Base-by-base conservation (phyloP, 2,797 vertebrate species). In the Yasuhikotakia modesta region DNA sequence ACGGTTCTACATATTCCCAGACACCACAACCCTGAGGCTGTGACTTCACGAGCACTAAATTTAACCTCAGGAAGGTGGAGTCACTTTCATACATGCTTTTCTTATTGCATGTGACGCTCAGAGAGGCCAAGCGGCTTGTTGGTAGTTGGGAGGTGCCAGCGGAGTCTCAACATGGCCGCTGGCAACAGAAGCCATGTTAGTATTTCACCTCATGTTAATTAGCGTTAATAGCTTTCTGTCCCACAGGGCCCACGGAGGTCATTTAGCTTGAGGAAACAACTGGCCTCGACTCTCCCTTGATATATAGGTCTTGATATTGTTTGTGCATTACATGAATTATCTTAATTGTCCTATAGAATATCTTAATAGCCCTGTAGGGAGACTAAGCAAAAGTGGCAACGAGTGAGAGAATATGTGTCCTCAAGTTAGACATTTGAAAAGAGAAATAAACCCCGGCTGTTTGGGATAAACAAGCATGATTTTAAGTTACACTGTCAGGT, bases 221-320 rank as follows among this genome's bases (percentile, higher is more conserved):
- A 88, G 85, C 83, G 81, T 86, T 89, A 89, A 88, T 89, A 84
- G 86, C 86, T 86, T 88, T 84, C 79, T 74, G 78, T 87, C 87
- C 84, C 86, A 84, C 76, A 70, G 81, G 87, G 84, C 82, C 86
- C 82, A 73, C 55, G 70, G 82, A 87, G 87, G 86, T 89, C 84
- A 85, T 86, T 88, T 88, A 86, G 85, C 87, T 86, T 84, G 80
- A 86, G 85, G 87, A 87, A 85, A 87, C 81, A 85, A 84, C 83
- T 79, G 85, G 82, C 82, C 81, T 70, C 70, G 66, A 78, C 78
- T 81, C 79, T 80, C 83, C 79, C 75, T 78, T 82, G 83, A 85
- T 86, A 86, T 86, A 86, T 85, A 83, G 82, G 82, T 80, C 74
- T 79, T 81, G 76, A 83, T 87, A 87, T 86, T 86, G 84, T 86